Percentiles rank a stretch among this genome's conserved stretches.
phyloP scores from a whole-genome alignment of 2,113 vertebrate genomes.

The Ictalurus furcatus region DNA sequence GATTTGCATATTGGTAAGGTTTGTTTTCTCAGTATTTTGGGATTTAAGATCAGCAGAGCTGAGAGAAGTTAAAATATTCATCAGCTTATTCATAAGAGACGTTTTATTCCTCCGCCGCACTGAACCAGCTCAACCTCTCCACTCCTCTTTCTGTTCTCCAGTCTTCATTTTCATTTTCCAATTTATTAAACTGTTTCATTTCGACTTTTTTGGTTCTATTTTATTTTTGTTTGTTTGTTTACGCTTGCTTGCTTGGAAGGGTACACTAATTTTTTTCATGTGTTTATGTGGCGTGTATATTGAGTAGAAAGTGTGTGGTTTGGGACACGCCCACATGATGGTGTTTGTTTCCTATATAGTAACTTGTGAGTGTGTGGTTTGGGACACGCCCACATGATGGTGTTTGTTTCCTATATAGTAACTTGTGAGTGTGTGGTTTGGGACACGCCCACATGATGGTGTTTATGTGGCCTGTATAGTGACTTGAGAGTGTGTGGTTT shows the following conservation, averaged over 20 bases:
- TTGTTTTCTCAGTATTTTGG: background rate
- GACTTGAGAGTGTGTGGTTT: too few species aligned
- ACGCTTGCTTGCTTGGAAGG: background rate
- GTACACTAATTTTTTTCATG: background rate
- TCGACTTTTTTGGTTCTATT: background rate
- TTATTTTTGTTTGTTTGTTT: background rate
- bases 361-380: background rate
- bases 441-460: background rate
- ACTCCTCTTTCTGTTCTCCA: background rate
- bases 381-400: background rate
- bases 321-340: background rate
- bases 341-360: background rate
- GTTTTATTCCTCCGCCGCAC: background rate
- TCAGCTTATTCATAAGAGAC: conserved; percentile 4
- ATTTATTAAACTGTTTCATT: background rate
- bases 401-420: background rate
- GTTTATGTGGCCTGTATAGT: too few species aligned
- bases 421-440: background rate
- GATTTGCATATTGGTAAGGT: background rate
- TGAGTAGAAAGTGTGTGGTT: background rate
- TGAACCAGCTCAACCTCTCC: background rate
- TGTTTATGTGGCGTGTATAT: background rate
- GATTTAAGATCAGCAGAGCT: background rate
- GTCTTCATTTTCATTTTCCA: background rate
- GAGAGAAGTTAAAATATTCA: background rate